Evolutionary conservation across 2,888 invertebrate genomes (phyloP), one percentile per base, ranked within the genome.

Genomic region (Temnothorax unifasciatus): DNA sequence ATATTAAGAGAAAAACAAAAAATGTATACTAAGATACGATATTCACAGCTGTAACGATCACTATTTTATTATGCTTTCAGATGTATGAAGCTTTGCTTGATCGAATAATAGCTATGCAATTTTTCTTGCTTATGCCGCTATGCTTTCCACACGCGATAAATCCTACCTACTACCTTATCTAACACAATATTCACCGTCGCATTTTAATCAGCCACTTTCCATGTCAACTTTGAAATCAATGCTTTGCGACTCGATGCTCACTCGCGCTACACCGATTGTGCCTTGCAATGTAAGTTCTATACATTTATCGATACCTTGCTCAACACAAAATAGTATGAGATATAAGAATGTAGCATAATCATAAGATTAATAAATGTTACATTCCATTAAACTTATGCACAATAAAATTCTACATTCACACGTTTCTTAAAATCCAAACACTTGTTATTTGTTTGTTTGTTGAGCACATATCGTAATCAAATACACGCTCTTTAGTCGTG

Each of bases 1-100:
- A 77, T 38, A n/a, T 69, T 52, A 63, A 38, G 6, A 57, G 50
- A 76, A 57, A 57, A 77, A 83, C 21, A 85, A 63, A 84, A 50
- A 82, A 85, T 68, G 64, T 21, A 77, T 82, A 82, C 59, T 64
- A 15, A 79, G 75, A 63, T 85, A 85, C 66, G 79, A 73, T 85
- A 85, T 91, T 86, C 88, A 89, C 82, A 5, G 4, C n/a, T 71
- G 82, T 89, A 90, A 93, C 91, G 90, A 89, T 92, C 61, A 91
- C 92, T 77, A 92, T 93, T 88, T 93, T 93, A 92, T 92, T 92
- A 91, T 94, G 93, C 89, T 95, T 94, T 94, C 95, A 94, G 95
- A 94, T 94, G 94, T 94, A 94, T 94, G 94, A 94, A 92, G 94
- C 93, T 94, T 94, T 93, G 89, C 90, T 93, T 93, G 92, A 93